A percentile compares a stretch with the other conserved stretches of the same genome.
Evolutionary conservation across 2,888 invertebrate species (phyloP).

Genomic region (Drosophila basisetae): DNA sequence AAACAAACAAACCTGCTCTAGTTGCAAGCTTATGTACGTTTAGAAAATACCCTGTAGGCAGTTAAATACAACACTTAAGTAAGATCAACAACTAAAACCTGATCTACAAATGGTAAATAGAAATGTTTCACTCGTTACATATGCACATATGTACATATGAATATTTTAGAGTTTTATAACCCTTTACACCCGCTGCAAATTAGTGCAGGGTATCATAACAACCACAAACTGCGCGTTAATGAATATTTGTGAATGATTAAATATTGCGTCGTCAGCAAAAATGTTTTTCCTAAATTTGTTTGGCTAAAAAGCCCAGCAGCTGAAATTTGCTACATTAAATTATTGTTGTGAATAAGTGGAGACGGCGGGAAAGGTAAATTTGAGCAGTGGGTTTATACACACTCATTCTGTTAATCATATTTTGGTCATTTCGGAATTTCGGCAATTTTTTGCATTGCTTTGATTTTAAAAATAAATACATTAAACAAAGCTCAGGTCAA

Average conservation of each 20-base stretch:
- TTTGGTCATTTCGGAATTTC: slow-evolving; percentile 11
- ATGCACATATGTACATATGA: too few species aligned
- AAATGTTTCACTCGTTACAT: neutral
- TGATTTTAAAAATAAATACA: slow-evolving; percentile 24
- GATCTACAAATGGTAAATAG: neutral
- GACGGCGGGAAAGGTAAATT: neutral
- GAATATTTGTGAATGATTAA: slow-evolving; percentile 63
- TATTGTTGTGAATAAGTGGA: slow-evolving; percentile 28
- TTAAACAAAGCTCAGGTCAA: slow-evolving; percentile 29
- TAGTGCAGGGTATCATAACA: slow-evolving; percentile 16
- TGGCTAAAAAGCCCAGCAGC: slow-evolving; percentile 17
- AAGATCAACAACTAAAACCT: neutral
- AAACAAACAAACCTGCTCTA: slow-evolving; percentile 9
- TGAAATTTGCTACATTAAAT: slow-evolving; percentile 16
- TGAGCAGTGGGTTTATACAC: neutral
- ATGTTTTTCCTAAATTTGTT: slow-evolving; percentile 33
- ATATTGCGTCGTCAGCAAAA: slow-evolving; percentile 55
- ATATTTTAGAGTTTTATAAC: neutral
- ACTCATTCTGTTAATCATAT: slow-evolving; percentile 14
- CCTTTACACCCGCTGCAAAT: neutral
- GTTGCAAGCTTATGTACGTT: too few species aligned
- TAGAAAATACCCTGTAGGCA: slow-evolving; percentile 15
- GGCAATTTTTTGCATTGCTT: slow-evolving; percentile 10
- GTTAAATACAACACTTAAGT: neutral
- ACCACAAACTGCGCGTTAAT: slow-evolving; percentile 39